Base-by-base conservation (phyloP, 2,797 vertebrate genomes). In the Muscicapa comitata region DNA sequence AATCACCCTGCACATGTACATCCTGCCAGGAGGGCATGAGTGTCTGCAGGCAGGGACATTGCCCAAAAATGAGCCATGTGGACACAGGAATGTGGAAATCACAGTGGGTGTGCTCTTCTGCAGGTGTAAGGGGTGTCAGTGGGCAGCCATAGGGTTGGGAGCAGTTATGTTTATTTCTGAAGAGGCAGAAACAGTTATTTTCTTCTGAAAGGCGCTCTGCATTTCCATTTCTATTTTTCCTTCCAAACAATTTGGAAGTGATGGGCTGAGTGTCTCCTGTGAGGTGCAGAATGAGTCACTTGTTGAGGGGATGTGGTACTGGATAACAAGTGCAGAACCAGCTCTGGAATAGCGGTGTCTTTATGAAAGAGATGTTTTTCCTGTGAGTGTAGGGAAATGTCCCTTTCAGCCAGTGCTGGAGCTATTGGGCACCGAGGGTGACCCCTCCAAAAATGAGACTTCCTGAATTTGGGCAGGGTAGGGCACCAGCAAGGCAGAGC, bases 31-130 rank as follows among this genome's bases (percentile, higher is more conserved):
- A 55, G 31, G 66, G 11, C 66, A 13, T 1, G 10, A 47, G 45
- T 18, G n/a, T 53, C 65, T 71, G 58, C 66, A 70, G 33, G 38
- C 0, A 0, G 43, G 40, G 53, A 25, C 25, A 0, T 31, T 33
- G 38, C 62, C 62, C 43, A 10, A 9, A 55, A 48, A 63, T 53
- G 28, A 13, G 29, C 20, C 50, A 1, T 17, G 25, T 29, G 65
- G 35, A 19, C 25, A 1, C 24, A 18, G 57, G 24, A 65, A 35
- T 19, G 50, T 45, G 45, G 17, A 21, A 43, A 33, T 45, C 42
- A 20, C 0, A 0, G 2, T 10, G 65, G 26, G 24, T 6, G 6
- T 18, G 47, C 50, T 37, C 9, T 17, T 50, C 20, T 17, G 17
- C 2, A 25, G 50, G 15, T 5, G 19, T n/a, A 14, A 61, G 4